Percentiles rank a stretch among this genome's conserved stretches.
Evolutionary conservation across 2,888 invertebrate genomes (phyloP).

Genomic region (Dysmachus trigonus): DNA sequence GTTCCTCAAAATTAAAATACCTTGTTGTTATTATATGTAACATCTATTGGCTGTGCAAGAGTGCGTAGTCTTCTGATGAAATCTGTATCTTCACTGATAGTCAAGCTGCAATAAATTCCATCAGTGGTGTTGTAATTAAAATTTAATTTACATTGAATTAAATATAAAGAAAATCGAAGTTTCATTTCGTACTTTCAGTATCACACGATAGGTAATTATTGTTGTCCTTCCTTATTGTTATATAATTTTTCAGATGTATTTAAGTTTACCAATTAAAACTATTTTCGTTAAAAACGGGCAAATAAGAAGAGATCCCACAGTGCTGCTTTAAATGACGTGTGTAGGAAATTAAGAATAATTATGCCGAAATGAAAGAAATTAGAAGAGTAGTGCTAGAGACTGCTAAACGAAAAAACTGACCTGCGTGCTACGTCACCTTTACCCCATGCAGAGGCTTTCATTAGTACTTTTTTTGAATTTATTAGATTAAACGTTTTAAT

Average conservation of each 20-base stretch:
- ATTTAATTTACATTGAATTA: too few relatives aligned
- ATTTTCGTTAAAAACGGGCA: neutral
- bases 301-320: neutral
- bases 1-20: too few relatives aligned
- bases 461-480: neutral
- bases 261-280: neutral
- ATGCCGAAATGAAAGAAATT: neutral
- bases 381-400: too few relatives aligned
- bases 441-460: neutral
- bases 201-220: too few relatives aligned
- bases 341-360: neutral
- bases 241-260: neutral
- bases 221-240: neutral
- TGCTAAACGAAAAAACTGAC: neutral
- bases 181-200: too few relatives aligned
- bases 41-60: too few relatives aligned
- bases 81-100: too few relatives aligned
- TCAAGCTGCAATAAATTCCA: too few relatives aligned
- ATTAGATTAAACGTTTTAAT: neutral
- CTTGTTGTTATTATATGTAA: too few relatives aligned
- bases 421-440: neutral
- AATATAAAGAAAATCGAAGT: too few relatives aligned
- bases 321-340: neutral
- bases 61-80: too few relatives aligned
- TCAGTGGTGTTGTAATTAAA: too few relatives aligned